Conservation (phyloP, 2,797 vertebrate genomes). For the Esox masquinongy region DNA sequence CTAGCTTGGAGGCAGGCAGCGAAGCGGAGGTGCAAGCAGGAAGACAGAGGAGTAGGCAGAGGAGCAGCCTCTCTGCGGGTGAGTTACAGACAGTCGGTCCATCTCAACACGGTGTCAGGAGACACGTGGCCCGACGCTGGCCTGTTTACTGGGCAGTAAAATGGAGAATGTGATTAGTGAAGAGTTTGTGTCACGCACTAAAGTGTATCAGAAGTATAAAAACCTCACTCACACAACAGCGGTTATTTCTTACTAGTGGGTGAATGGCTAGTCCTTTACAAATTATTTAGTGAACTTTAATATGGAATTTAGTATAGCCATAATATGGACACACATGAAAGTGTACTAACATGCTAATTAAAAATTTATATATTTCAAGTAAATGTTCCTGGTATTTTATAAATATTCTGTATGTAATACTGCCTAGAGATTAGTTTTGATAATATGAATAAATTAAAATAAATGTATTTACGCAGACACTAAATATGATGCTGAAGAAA, state of each 20-base stretch:
- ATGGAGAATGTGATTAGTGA: no score
- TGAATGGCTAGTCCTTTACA: not conserved
- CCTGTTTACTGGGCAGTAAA: no score
- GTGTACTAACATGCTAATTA: not conserved
- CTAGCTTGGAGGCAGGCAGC: not conserved
- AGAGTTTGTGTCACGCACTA: no score
- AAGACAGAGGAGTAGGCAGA: no score
- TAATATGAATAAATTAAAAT: not conserved
- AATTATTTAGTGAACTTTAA: not conserved
- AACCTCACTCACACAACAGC: not conserved
- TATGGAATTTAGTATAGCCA: not conserved
- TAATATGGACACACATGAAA: not conserved
- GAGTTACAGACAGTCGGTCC: no score
- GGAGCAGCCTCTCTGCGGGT: no score
- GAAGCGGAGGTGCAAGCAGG: not conserved
- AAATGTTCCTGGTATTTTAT: not conserved
- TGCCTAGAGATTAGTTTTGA: not conserved
- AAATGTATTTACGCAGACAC: not conserved
- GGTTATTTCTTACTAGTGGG: not conserved
- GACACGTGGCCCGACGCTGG: no score
- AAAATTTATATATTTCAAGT: not conserved
- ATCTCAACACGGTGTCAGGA: no score
- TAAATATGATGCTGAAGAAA: not conserved
- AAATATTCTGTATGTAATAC: not conserved
- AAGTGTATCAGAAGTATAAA: not conserved